Percentiles rank a stretch among this genome's conserved stretches.
Evolutionary conservation across 1,140 invertebrate genomes (phyloP).

Genomic region (Lepidostoma basale): DNA sequence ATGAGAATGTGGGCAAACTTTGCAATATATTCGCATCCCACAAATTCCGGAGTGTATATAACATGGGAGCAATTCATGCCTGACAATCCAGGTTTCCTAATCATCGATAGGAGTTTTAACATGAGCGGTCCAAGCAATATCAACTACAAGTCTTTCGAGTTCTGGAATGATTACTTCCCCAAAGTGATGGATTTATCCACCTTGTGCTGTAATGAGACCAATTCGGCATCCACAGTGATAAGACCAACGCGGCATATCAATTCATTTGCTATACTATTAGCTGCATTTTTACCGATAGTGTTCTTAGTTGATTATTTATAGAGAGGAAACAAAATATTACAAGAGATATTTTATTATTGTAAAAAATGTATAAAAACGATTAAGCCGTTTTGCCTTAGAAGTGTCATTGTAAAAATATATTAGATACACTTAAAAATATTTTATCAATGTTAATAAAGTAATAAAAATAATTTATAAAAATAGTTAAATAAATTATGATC

Average conservation of each 20-base stretch:
- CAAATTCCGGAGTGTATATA: conserved; percentile 67
- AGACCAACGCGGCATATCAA: conserved; percentile 10
- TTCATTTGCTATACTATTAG: not conserved
- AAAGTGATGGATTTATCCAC: conserved; percentile 70
- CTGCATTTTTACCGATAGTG: conserved; percentile 1
- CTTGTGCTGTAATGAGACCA: conserved; percentile 70
- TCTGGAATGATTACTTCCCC: conserved; percentile 84
- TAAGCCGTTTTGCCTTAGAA: conserved; percentile 9
- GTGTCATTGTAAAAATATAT: conserved; percentile 21
- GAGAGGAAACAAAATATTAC: not conserved
- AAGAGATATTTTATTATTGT: not conserved
- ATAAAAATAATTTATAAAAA: not conserved
- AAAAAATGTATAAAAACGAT: not conserved
- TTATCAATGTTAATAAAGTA: conserved; percentile 12
- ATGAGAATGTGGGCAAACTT: conserved; percentile 81
- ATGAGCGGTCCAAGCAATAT: conserved; percentile 69
- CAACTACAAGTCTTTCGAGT: conserved; percentile 76
- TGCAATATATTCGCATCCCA: conserved; percentile 72
- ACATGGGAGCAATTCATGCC: conserved; percentile 73
- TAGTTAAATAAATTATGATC: too few species aligned
- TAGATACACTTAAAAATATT: conserved; percentile 21
- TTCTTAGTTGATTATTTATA: not conserved
- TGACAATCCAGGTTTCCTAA: conserved; percentile 68
- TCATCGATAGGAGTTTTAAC: conserved; percentile 75
- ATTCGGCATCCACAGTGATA: conserved; percentile 33